Base-by-base conservation (phyloP, 2,797 vertebrate species). In the Megaceryle alcyon region DNA sequence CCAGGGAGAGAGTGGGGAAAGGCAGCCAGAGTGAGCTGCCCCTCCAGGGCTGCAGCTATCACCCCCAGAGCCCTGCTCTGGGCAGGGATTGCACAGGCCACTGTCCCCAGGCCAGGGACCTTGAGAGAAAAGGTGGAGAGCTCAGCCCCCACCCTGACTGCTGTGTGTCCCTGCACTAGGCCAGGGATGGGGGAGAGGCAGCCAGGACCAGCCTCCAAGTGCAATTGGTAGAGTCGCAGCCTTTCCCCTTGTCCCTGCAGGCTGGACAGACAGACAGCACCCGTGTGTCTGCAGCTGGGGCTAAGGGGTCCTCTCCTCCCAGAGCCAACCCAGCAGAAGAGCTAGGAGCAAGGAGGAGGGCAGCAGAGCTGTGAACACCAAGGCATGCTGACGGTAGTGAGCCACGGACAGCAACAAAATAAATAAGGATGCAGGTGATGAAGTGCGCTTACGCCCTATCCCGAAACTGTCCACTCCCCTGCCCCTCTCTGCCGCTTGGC, bases 11-110 rank as follows among this genome's bases (percentile, higher is more conserved):
- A 15, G 80, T 3, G 0, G 43, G 71, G 26, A 25, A 26, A 25
- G 60, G 31, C 2, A 0, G 63, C 6, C 2, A 12, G 94, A 79
- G 92, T 19, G 0, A 86, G 91, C 56, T 90, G 87, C 88, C 69
- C 93, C 94, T 96, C 92, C 94, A 94, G 92, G 43, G 3, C 46
- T 8, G 69, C 76, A 26, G 91, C 92, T 66, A 10, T 93, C 91
- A 94, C 93, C 68, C 61, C 94, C 94, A 96, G 92, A 96, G 91
- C 91, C 86, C 93, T 18, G 83, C 88, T 92, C 82, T 26, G 7
- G 43, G 17, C 29, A 66, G 71, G 5, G n/a, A 35, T 7, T 63
- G 39, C 63, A 51, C 81, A 13, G 46, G 39, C 57, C 69, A 1
- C 61, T 7, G 46, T 49, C 71, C 81, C 60, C 68, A 17, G 9